Evolutionary conservation across 2,797 vertebrate species (phyloP).

Genomic region (Craterocephalus amniculus): DNA sequence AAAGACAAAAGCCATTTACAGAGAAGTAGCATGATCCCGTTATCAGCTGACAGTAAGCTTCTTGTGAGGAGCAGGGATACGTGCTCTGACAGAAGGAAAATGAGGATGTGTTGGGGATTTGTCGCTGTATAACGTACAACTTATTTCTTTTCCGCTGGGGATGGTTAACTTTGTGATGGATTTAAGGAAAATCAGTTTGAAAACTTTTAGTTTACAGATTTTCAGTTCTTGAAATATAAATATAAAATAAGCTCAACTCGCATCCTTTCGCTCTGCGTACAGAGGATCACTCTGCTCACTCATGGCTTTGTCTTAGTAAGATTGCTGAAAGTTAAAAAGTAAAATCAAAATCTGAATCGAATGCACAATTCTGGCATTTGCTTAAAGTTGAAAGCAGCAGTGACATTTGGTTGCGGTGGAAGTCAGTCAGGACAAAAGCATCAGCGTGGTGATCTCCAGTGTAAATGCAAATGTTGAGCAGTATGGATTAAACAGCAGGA

Average conservation of each 20-base stretch:
- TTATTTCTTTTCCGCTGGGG: not conserved
- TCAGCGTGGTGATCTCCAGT: slow-evolving; percentile 16
- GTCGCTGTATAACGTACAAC: not conserved
- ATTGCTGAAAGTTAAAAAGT: not conserved
- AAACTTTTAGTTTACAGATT: not conserved
- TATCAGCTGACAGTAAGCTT: slow-evolving; percentile 2
- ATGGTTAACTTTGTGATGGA: not conserved
- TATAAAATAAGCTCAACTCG: too few relatives aligned
- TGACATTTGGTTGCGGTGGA: slow-evolving; percentile 10
- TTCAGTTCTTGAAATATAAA: too few relatives aligned
- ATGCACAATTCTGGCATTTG: slow-evolving; percentile 3
- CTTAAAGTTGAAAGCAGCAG: not conserved
- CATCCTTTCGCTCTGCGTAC: not conserved
- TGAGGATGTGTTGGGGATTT: not conserved
- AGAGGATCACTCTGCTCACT: not conserved
- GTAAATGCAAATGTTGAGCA: slow-evolving; percentile 42
- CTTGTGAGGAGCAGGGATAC: not conserved
- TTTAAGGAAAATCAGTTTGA: not conserved
- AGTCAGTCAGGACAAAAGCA: not conserved
- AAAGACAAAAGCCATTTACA: not conserved
- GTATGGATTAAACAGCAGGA: slow-evolving; percentile 33
- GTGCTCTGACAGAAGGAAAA: not conserved
- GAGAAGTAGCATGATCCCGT: not conserved
- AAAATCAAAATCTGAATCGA: not conserved
- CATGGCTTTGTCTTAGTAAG: not conserved